Evolutionary conservation across 2,888 invertebrate genomes (phyloP), one percentile per base, ranked within the genome.

Genomic region (Diloba caeruleocephala): DNA sequence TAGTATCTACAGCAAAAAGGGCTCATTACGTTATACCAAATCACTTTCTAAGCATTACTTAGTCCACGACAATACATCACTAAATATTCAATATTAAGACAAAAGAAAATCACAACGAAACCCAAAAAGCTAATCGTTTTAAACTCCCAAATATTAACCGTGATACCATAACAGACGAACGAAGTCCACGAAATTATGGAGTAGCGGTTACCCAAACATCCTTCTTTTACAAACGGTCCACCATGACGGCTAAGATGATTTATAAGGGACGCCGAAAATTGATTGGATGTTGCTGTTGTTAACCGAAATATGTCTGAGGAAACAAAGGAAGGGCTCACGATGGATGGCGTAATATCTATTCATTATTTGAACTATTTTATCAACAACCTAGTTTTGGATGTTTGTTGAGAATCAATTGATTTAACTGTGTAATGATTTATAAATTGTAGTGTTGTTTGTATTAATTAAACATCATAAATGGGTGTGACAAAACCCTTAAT

Each of bases 201-300:
- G 63, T 65, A 66, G 71, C 72, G 76, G 72, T 79, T 81, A 76
- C 76, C 78, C 72, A 68, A 80, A 79, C 78, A 81, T 82, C 72
- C 74, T 74, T 77, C 79, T 76, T 74, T 63, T 68, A 49, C 58
- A 58, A 60, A 61, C 68, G 74, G 76, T 78, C 65, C 66, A 63
- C 62, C 70, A 65, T 78, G 88, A 86, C 88, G 82, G 81, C 76
- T 56, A 52, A 76, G 84, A 90, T 90, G 89, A 89, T 90, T 87
- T 91, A 90, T 90, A 87, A 76, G 87, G 82, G 81, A 78, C 72
- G 73, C 76, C 75, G 82, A 82, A 84, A 89, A 90, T 90, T 89
- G 89, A 90, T 91, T 89, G 87, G 85, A 68, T n/a, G n/a, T 72
- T 58, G 7, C 71, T 71, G 36, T 53, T 75, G 71, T 71, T 70